Base-by-base conservation (phyloP, 1,140 invertebrate genomes). In the Vanessa tameamea region DNA sequence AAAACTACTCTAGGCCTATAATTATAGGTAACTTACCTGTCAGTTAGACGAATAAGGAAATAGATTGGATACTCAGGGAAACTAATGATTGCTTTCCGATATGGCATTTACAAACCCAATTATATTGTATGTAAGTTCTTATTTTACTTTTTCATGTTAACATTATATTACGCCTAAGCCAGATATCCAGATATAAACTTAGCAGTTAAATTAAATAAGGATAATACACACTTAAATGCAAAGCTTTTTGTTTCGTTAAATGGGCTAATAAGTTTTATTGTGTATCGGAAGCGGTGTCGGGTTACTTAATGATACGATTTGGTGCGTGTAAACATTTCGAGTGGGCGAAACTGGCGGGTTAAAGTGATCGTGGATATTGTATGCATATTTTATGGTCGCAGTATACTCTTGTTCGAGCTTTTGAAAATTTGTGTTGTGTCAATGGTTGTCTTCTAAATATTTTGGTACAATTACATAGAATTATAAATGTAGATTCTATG, bases 1-100 rank as follows among this genome's bases (percentile, higher is more conserved):
- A 85, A 87, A 89, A 81, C 71, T 78, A 71, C 68, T 77, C 77
- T 78, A 82, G 69, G 78, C 77, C 79, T 82, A 81, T 89, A 91
- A 89, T 89, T 89, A 89, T 76, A 77, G 75, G 72, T 50, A 78
- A 75, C 73, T 76, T 59, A 63, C 77, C 70, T 76, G 71, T 71
- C 77, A 63, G 64, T 78, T 55, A 64, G 47, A 50, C 5, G 50
- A 31, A 73, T 63, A 57, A 68, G 72, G 72, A 73, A 73, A 73
- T 68, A 48, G 55, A 67, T 63, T 63, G 47, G 55, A 73, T 50
- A 63, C 55, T 63, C 59, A 68, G 13, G 47, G 47, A 68, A 43
- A 61, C 57, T 73, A 73, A 68, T 73, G 37, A 64, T 48, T 73
- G 48, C 47, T 26, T 50, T 61, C 31, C 57, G 15, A 14, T 61